phyloP scores from a whole-genome alignment of 2,113 vertebrate genomes.

The Nycticorax nycticorax region DNA sequence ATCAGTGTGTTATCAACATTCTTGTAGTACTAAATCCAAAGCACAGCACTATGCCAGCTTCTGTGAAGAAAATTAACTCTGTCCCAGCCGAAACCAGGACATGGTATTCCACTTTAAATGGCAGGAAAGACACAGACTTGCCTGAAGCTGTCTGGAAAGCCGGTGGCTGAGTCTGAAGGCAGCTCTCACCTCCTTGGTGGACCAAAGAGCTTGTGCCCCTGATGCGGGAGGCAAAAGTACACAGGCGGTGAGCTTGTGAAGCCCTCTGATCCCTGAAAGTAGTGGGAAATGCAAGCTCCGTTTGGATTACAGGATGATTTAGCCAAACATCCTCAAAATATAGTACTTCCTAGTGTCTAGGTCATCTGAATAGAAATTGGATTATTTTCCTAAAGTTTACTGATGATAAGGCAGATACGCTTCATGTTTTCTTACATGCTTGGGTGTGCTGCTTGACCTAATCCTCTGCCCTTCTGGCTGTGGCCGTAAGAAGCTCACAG shows the following conservation, averaged over 20 bases:
- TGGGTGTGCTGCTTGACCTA: background rate
- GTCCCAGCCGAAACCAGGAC: too few species aligned
- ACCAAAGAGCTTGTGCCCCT: background rate
- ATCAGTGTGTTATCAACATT: too few species aligned
- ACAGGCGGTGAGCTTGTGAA: background rate
- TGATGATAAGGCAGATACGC: background rate
- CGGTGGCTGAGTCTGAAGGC: background rate
- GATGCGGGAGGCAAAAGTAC: background rate
- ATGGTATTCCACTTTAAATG: background rate
- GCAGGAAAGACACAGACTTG: background rate
- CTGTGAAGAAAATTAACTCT: too few species aligned
- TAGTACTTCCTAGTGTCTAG: background rate
- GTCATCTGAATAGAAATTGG: background rate
- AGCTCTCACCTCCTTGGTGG: background rate
- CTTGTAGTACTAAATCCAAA: too few species aligned
- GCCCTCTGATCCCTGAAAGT: background rate
- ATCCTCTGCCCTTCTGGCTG: background rate
- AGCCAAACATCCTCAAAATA: background rate
- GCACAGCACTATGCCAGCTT: too few species aligned
- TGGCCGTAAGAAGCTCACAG: background rate
- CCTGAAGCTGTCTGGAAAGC: background rate
- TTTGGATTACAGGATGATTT: background rate
- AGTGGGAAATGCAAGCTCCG: background rate
- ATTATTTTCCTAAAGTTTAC: background rate
- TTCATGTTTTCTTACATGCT: background rate